phyloP scores from a whole-genome alignment of 1,140 invertebrate genomes.

The Drosophila mojavensis region DNA sequence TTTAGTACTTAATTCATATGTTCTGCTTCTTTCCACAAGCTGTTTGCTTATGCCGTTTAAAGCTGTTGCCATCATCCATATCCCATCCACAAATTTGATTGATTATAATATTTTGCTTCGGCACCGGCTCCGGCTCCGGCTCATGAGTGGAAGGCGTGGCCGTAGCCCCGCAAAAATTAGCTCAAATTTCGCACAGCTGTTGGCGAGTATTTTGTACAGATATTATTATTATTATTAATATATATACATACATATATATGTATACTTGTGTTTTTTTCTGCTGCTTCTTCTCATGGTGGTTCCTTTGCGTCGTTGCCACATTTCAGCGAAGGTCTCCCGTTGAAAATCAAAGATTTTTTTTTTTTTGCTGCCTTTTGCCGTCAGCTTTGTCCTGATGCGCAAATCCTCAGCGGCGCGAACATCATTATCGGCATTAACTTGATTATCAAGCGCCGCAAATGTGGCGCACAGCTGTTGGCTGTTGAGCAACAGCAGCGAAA shows the following conservation, averaged over 20 bases:
- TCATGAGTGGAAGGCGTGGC: background rate
- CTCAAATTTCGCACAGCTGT: constrained; percentile 50
- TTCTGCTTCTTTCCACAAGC: no score
- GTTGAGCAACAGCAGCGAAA: constrained; percentile 27
- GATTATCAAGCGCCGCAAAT: constrained; percentile 36
- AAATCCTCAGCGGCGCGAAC: constrained; percentile 3
- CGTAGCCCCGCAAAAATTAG: constrained; percentile 16
- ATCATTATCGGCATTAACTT: constrained; percentile 21
- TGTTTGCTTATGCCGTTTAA: no score
- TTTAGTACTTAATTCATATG: no score
- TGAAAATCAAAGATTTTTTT: constrained; percentile 26
- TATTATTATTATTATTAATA: constrained; percentile 13
- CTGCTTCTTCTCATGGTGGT: background rate
- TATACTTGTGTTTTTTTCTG: background rate
- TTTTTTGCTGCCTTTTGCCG: background rate
- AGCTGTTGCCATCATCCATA: background rate
- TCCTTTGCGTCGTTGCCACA: constrained; percentile 2
- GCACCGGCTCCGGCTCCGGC: no score
- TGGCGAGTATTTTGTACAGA: constrained; percentile 4
- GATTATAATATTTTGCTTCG: constrained; percentile 28
- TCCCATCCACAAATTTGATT: constrained; percentile 16
- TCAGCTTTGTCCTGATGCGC: constrained; percentile 14
- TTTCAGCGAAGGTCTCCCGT: background rate
- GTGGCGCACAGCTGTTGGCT: constrained; percentile 68
- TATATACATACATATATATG: background rate